Evolutionary conservation across 2,888 invertebrate genomes (phyloP), one percentile per base, ranked within the genome.

Genomic region (Ariolimax columbianus): DNA sequence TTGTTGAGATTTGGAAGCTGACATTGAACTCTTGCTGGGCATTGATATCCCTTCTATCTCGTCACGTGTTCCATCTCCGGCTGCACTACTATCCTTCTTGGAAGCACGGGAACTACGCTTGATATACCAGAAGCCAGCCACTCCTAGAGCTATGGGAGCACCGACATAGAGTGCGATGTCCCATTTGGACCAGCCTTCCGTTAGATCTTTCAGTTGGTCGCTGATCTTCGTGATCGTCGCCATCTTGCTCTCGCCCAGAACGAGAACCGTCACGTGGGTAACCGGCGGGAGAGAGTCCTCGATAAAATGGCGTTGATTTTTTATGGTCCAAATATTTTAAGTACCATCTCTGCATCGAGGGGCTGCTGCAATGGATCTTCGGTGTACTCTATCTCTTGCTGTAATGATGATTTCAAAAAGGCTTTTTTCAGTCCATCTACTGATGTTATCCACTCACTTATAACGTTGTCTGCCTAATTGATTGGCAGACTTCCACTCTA

Each of bases 161-260:
- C 97, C 97, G 88, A 97, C 95, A 86, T 96, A 96, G 88, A 97
- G 95, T 87, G 97, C 97, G 91, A 97, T 95, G 95, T 97, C 97
- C 97, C 97, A 97, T 95, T 96, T 97, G 40, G 89, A 88, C 91
- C 91, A 91, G 11, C 91, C 91, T 86, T 91, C 91, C 38, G 87
- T 90, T 88, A 85, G 79, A 55, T 89, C 88, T 36, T 80, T 78
- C 72, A 87, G 86, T 83, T 83, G 83, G 77, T 78, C 68, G 38
- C 51, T 47, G 78, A 78, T 30, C 47, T 51, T 77, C 30, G 68
- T 70, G 78, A 70, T 70, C 85, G 87, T 80, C 87, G 87, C 88
- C 88, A 87, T 89, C 84, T 85, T 88, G 85, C 75, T 83, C 83
- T 83, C 83, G 83, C 77, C 70, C 33, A 0, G 19, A 83, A 68